These are phyloP conservation scores for Circaetus cinerascens DNA, from an alignment of 2,113 vertebrate genomes.

Conservation along the genomic window DNA sequence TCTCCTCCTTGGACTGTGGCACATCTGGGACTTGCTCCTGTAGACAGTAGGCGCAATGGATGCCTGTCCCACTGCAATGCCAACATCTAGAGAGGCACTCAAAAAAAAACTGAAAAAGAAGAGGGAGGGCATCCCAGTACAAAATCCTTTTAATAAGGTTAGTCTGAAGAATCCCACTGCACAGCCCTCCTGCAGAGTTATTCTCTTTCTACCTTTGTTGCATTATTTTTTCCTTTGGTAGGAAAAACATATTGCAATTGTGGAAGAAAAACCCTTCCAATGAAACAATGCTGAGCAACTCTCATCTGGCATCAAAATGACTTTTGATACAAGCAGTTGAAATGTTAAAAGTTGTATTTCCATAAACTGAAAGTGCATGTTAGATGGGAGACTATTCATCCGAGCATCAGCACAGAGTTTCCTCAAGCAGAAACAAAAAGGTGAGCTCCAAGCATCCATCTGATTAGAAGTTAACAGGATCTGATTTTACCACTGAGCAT, in stretches of 20 bases:
- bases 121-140: not conserved
- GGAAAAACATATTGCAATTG: not conserved
- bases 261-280: not conserved
- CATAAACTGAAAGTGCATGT: slow-evolving; percentile 6
- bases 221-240: not conserved
- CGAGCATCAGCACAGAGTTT: not conserved
- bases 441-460: not conserved
- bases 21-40: not conserved
- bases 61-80: not conserved
- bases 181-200: not conserved
- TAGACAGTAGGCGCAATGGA: not conserved
- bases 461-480: slow-evolving; percentile 12
- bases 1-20: not conserved
- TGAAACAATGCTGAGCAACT: not conserved
- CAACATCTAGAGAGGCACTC: not conserved
- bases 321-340: slow-evolving; percentile 1
- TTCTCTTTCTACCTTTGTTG: not conserved
- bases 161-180: not conserved
- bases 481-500: slow-evolving; percentile 7
- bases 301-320: slow-evolving; percentile 11
- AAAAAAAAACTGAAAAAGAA: not conserved
- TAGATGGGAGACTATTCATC: not conserved
- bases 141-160: not conserved
- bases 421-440: not conserved
- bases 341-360: slow-evolving; percentile 18